phyloP scores from a whole-genome alignment of 1,140 invertebrate species.

The Drepana arcuata region DNA sequence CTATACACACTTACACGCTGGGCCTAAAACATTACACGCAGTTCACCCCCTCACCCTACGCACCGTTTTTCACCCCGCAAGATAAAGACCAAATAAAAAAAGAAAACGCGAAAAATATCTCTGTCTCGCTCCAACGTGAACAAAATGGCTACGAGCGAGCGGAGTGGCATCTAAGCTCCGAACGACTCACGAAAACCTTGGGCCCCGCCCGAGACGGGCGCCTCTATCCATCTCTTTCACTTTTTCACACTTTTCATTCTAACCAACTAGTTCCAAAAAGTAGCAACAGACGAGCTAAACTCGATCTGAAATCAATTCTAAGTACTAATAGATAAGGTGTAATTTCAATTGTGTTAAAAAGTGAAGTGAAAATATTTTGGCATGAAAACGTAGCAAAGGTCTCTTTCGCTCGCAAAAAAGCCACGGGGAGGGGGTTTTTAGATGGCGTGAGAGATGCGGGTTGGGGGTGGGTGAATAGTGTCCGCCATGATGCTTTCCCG shows the following conservation, averaged over 20 bases:
- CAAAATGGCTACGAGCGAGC: slow-evolving; percentile 33
- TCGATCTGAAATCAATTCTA: slow-evolving; percentile 21
- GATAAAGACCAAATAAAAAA: slow-evolving; percentile 71
- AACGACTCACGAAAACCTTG: slow-evolving; percentile 70
- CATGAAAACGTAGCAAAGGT: slow-evolving; percentile 60
- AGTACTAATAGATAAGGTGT: not conserved
- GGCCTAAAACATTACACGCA: slow-evolving; percentile 24
- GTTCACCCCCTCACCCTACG: slow-evolving; percentile 30
- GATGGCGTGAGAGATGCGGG: slow-evolving; percentile 32
- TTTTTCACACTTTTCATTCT: slow-evolving; percentile 70
- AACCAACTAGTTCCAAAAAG: slow-evolving; percentile 16
- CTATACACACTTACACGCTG: slow-evolving; percentile 59
- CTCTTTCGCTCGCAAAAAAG: slow-evolving; percentile 70
- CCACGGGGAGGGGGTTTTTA: slow-evolving; percentile 42
- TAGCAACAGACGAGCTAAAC: slow-evolving; percentile 2
- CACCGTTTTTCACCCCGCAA: slow-evolving; percentile 59
- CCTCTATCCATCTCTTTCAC: slow-evolving; percentile 68
- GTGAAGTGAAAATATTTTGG: slow-evolving; percentile 62
- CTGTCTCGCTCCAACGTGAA: slow-evolving; percentile 33
- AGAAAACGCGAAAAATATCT: slow-evolving; percentile 67
- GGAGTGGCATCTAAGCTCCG: slow-evolving; percentile 55
- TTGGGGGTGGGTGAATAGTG: slow-evolving; percentile 28
- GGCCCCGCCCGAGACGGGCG: slow-evolving; percentile 64
- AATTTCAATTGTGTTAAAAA: slow-evolving; percentile 10
- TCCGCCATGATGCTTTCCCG: slow-evolving; percentile 52